A percentile compares a stretch with the other conserved stretches of the same genome.
Evolutionary conservation across 2,888 invertebrate genomes (phyloP).

Genomic region (Cantharis nigra): DNA sequence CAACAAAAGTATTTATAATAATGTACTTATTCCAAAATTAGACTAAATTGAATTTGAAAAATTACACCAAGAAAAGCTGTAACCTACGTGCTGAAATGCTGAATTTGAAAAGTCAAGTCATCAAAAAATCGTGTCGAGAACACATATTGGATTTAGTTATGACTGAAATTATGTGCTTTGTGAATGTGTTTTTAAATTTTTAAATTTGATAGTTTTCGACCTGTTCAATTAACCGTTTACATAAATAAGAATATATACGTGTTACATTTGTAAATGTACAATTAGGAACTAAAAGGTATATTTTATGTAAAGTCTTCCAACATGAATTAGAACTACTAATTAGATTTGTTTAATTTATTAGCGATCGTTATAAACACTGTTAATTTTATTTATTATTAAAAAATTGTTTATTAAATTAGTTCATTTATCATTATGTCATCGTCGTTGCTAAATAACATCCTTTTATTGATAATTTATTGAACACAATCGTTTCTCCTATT

Average conservation of each 20-base stretch:
- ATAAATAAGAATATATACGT: neutral
- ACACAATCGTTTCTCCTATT: neutral
- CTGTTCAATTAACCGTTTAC: neutral
- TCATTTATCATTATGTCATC: neutral
- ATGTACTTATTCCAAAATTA: neutral
- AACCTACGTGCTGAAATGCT: neutral
- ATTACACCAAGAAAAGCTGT: neutral
- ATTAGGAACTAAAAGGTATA: neutral
- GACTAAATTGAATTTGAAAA: neutral
- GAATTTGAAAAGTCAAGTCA: neutral
- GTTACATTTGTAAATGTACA: neutral
- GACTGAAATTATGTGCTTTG: constrained; percentile 2
- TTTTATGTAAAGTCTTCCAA: neutral
- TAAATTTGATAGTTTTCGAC: neutral
- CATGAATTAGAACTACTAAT: neutral
- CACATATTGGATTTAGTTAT: neutral
- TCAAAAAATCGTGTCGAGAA: neutral
- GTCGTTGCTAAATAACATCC: neutral
- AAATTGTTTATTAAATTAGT: neutral
- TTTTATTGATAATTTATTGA: neutral
- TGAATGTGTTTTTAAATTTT: neutral
- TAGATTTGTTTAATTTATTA: neutral
- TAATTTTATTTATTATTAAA: neutral
- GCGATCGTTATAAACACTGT: neutral
- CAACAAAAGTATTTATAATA: too few relatives aligned